phyloP scores from a whole-genome alignment of 2,888 invertebrate species.

The Oxyscelio sp. region DNA sequence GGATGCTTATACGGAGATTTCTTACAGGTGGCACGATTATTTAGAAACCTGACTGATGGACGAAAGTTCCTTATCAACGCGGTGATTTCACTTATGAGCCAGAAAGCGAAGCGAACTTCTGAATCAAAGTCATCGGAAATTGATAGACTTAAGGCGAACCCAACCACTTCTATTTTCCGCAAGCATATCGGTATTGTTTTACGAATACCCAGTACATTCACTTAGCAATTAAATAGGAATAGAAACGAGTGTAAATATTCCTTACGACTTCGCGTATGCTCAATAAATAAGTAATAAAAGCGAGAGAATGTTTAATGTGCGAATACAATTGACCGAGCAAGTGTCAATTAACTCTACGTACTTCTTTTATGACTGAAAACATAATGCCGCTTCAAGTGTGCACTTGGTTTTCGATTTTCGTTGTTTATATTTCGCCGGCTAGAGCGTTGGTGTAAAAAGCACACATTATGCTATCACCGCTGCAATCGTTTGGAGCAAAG shows the following conservation, averaged over 20 bases:
- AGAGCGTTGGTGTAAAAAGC: constrained; percentile 22
- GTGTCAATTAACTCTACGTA: too few species aligned
- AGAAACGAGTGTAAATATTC: too few species aligned
- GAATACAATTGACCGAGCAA: too few species aligned
- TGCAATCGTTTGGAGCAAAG: constrained; percentile 40
- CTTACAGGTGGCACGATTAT: constrained; percentile 56
- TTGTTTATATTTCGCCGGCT: neutral
- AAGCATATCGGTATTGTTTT: neutral
- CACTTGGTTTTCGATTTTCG: constrained; percentile 8
- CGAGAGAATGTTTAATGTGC: too few species aligned
- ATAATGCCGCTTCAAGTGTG: neutral
- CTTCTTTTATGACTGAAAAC: too few species aligned
- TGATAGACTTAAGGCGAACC: constrained; percentile 4
- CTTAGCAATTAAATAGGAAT: neutral
- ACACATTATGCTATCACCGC: constrained; percentile 38
- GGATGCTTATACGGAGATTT: constrained; percentile 42
- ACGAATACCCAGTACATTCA: neutral
- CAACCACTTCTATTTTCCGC: constrained; percentile 14
- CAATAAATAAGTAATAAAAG: too few species aligned
- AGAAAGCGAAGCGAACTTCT: constrained; percentile 14
- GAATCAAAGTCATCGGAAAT: constrained; percentile 49
- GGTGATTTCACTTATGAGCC: constrained; percentile 53
- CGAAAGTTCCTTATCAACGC: constrained; percentile 24
- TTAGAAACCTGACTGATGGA: constrained; percentile 51
- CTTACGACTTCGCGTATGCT: too few species aligned